Conservation (phyloP, 2,888 invertebrate species). For the Nomada goodeniana region DNA sequence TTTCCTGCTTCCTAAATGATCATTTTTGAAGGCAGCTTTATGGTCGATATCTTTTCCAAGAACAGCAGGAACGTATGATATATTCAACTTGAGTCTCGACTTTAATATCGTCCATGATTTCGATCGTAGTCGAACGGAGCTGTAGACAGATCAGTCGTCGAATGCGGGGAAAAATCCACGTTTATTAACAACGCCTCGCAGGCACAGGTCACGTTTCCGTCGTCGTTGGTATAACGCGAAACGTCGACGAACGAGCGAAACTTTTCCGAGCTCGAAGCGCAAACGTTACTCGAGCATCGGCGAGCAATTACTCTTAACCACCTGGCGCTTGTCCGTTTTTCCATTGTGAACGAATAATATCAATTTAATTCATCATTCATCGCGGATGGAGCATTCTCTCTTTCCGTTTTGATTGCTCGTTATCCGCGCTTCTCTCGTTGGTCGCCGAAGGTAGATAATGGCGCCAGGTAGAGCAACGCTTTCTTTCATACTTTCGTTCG, state of each 20-base stretch:
- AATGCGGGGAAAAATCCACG: no score
- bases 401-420: constrained; percentile 68
- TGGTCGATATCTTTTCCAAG: no score
- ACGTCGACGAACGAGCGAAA: no score
- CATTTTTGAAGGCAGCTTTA: no score
- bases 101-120: no score
- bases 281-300: neutral
- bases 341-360: constrained; percentile 24
- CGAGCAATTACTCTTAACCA: constrained; percentile 45
- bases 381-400: constrained; percentile 10
- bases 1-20: no score
- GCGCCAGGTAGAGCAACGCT: constrained; percentile 50
- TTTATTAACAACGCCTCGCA: neutral
- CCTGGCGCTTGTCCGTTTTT: constrained; percentile 43
- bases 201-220: neutral
- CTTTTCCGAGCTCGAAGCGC: neutral
- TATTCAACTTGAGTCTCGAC: no score
- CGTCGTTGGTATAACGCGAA: neutral
- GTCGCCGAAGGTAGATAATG: constrained; percentile 47
- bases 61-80: no score
- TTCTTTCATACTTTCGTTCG: neutral
- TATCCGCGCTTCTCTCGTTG: constrained; percentile 42
- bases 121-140: no score
- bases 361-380: constrained; percentile 36
- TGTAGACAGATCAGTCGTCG: no score